Base-by-base conservation (phyloP, 1,140 invertebrate species). In the Anastrepha ludens region DNA sequence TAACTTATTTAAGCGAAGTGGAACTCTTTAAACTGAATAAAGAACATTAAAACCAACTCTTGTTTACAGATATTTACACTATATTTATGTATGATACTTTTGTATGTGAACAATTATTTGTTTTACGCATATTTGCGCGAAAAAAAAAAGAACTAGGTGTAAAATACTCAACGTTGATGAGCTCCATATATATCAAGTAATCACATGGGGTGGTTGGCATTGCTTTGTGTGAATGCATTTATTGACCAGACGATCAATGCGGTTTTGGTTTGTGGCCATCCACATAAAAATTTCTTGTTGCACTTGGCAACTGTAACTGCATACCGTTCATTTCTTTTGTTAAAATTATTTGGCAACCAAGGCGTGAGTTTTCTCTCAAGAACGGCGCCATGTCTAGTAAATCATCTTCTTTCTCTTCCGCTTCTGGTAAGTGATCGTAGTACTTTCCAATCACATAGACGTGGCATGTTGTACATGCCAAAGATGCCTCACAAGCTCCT, bases 391-490 rank as follows among this genome's bases (percentile, higher is more conserved):
- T 96, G 94, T 99, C 99, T 89, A 99, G 94, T 90, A 99, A 95
- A 94, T 99, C 99, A 91, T 99, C 99, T 94, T 99, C 99, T 91
- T 97, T 96, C 93, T 99, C 99, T 87, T 96, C 95, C 4, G 98
- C 95, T 81, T 94, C 92, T 47, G 96, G 95, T 86, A 99, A 93
- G 93, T 96, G 97, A 89, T 98, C 96, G 78, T 94, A 93, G 94
- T 96, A 97, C 74, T 97, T 94, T 87, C 96, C 94, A 86, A 97
- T 93, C 59, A 99, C 97, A 94, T 99, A 99, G 41, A 99, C 97
- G 94, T 99, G 99, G 93, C 99, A 99, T 8, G 99, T 99, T 65
- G 98, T 99, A 94, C 99, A 99, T 1, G 99, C 99, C 91, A 99
- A 91, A 15, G 98, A 99, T 29, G 98, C 99, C 95, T 99, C 99